phyloP scores from a whole-genome alignment of 2,113 vertebrate species.

The Struthidea cinerea region DNA sequence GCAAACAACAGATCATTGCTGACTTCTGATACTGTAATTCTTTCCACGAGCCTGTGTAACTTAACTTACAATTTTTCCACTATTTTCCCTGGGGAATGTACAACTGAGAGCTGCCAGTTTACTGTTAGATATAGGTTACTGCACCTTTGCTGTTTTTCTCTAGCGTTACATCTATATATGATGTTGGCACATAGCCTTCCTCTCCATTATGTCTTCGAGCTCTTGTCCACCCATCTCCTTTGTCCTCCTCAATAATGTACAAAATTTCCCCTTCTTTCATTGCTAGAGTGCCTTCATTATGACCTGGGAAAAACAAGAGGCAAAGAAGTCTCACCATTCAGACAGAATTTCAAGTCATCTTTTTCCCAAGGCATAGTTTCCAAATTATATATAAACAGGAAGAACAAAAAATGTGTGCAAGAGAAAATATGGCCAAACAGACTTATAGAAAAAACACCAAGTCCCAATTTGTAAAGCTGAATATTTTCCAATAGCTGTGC shows the following conservation, averaged over 20 bases:
- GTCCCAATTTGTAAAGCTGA: not conserved
- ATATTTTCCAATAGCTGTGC: not conserved
- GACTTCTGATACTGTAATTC: slow-evolving; percentile 8
- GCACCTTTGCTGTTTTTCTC: slow-evolving; percentile 99
- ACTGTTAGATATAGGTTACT: slow-evolving; percentile 96
- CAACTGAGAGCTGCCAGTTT: slow-evolving; percentile 54
- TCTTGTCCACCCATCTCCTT: slow-evolving; percentile 97
- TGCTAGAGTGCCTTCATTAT: slow-evolving; percentile 94
- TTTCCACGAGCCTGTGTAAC: slow-evolving; percentile 23
- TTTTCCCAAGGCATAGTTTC: slow-evolving; percentile 3
- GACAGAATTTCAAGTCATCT: slow-evolving; percentile 9
- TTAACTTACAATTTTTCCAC: slow-evolving; percentile 9
- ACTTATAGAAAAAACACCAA: not conserved
- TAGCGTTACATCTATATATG: slow-evolving; percentile 97
- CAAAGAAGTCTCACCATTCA: not conserved
- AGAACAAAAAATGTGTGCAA: not conserved
- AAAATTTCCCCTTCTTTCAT: slow-evolving; percentile 95
- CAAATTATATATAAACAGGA: slow-evolving; percentile 22
- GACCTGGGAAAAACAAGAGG: slow-evolving; percentile 74
- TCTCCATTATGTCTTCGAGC: slow-evolving; percentile 92
- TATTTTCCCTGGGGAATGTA: slow-evolving; percentile 13
- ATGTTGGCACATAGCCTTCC: slow-evolving; percentile 97
- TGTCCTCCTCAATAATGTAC: slow-evolving; percentile 97
- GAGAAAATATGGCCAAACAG: not conserved
- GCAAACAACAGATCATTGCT: slow-evolving; percentile 65